A percentile compares a stretch with the other conserved stretches of the same genome.
Conservation (phyloP, 2,888 invertebrate species). For the Lacanobia oleracea region DNA sequence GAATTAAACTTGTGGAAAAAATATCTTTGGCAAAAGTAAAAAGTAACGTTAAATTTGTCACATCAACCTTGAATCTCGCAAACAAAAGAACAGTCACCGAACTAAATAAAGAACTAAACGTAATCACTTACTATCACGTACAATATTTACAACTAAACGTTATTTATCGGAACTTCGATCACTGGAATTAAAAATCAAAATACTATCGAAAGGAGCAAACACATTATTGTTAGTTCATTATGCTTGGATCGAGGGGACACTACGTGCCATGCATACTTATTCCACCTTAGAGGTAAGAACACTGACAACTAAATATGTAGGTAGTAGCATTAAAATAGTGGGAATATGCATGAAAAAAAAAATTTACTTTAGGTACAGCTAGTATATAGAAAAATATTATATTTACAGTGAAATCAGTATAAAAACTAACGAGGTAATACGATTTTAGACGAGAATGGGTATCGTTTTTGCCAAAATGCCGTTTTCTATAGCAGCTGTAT, state of each 20-base stretch:
- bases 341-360: no score
- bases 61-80: slow-evolving; percentile 25
- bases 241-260: slow-evolving; percentile 33
- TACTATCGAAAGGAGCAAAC: slow-evolving; percentile 42
- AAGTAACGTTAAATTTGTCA: neutral
- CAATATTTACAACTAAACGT: slow-evolving; percentile 24
- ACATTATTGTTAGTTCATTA: slow-evolving; percentile 50
- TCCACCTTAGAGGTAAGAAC: neutral
- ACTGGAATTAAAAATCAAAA: slow-evolving; percentile 48
- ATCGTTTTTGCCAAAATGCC: no score
- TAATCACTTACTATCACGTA: slow-evolving; percentile 5
- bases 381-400: no score
- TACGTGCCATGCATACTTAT: slow-evolving; percentile 56
- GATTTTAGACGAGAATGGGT: no score
- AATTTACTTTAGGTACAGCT: no score
- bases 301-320: slow-evolving; percentile 29
- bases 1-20: no score
- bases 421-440: no score
- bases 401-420: no score
- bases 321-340: no score
- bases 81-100: slow-evolving; percentile 27
- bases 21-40: no score
- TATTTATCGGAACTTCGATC: slow-evolving; percentile 30
- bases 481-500: no score
- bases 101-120: slow-evolving; percentile 8